Evolutionary conservation across 1,140 invertebrate species (phyloP), one percentile per base, ranked within the genome.

Genomic region (Zaprionus davidi): DNA sequence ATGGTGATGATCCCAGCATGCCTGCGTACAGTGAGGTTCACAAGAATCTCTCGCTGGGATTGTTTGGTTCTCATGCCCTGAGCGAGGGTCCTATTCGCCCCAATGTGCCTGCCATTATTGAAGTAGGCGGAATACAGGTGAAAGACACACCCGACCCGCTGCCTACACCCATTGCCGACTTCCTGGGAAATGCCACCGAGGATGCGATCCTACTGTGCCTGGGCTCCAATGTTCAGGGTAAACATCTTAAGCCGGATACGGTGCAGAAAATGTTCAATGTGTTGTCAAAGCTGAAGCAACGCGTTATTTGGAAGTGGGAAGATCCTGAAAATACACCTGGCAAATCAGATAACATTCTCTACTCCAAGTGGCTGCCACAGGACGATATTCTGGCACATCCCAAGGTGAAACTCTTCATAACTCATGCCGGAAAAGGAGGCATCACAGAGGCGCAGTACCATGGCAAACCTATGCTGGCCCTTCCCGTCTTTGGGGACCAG

Each of bases 381-480:
- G 91, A 91, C 56, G 93, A 94, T 71, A 90, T 95, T 70, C 74
- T 92, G 90, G 93, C 81, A 7, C 94, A 95, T 76, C 81, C 93
- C 5, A 96, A 96, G 71, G 91, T 96, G 2, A 94, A 93, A 78
- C 93, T 94, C 0, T 96, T 97, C 80, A 95, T 97, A 22, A 96
- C 95, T 0, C 96, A 97, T 79, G 96, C 95, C 26, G 96, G 96
- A 59, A 90, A 93, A 38, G 93, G 93, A 3, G 93, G 94, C 22
- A 66, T 93, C 17, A 92, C 92, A 12, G 94, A 95, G 78, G 91
- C 93, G 15, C 81, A 93, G 60, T 93, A 93, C 75, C 81, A 93
- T 71, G 92, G 93, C 24, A 91, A 94, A 36, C 94, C 94, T 13
- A 81, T 95, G 73, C 49, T 94, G 56, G 93, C 91, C 41, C 75